These are phyloP conservation scores for Metaphire vulgaris DNA, from an alignment of 1,140 invertebrate genomes.

Conservation along the genomic window DNA sequence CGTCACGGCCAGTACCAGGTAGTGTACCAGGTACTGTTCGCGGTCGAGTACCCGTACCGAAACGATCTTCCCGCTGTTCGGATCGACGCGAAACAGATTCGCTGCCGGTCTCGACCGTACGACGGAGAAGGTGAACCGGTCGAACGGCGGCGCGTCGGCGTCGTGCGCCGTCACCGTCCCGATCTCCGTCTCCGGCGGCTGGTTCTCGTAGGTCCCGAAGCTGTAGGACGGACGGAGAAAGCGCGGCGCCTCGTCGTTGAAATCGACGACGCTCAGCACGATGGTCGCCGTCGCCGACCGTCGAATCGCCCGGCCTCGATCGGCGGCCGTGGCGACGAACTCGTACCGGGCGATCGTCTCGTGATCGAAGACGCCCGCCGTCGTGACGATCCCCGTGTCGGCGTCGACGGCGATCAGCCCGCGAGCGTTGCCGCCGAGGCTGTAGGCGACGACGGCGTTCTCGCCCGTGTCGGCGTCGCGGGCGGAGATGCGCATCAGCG, in stretches of 20 bases:
- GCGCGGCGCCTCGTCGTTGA: slow-evolving; percentile 69
- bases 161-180: slow-evolving; percentile 27
- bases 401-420: not conserved
- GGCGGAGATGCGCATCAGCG: slow-evolving; percentile 72
- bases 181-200: slow-evolving; percentile 66
- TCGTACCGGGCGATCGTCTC: slow-evolving; percentile 15
- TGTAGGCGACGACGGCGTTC: slow-evolving; percentile 80
- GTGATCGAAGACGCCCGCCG: slow-evolving; percentile 16
- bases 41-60: not conserved
- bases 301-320: slow-evolving; percentile 10
- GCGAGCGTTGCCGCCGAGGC: slow-evolving; percentile 24
- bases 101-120: not conserved
- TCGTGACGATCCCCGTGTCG: not conserved
- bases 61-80: not conserved
- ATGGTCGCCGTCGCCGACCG: slow-evolving; percentile 42
- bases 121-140: not conserved
- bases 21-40: slow-evolving; percentile 58
- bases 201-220: slow-evolving; percentile 64
- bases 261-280: slow-evolving; percentile 62
- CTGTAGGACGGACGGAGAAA: slow-evolving; percentile 69
- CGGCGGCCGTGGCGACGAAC: slow-evolving; percentile 16
- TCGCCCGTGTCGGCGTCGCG: slow-evolving; percentile 80
- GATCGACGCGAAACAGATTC: not conserved
- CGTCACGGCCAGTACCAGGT: slow-evolving; percentile 72
- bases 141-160: slow-evolving; percentile 12